Evolutionary conservation across 2,113 vertebrate species (phyloP).

Genomic region (Corythoichthys haematopterus): DNA sequence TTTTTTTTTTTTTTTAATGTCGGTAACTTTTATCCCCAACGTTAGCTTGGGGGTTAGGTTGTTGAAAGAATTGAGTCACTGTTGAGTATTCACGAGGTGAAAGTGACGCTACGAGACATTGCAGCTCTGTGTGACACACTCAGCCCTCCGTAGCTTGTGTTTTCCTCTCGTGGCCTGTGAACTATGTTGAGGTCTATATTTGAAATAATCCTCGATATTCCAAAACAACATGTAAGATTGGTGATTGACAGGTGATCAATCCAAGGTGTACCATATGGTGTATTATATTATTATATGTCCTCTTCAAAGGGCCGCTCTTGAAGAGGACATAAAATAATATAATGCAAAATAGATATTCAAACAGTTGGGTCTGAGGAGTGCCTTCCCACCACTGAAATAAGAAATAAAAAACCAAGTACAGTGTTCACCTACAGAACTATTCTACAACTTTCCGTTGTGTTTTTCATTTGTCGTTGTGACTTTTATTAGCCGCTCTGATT

Average conservation of each 20-base stretch:
- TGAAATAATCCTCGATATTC: no score
- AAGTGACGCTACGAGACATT: constrained; percentile 23
- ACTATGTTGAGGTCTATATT: not conserved
- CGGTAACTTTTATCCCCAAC: not conserved
- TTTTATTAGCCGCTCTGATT: no score
- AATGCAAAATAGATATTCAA: no score
- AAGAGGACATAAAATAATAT: no score
- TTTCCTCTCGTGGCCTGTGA: constrained; percentile 16
- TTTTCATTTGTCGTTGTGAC: no score
- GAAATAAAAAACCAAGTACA: no score
- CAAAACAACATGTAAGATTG: not conserved
- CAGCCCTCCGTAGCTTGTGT: constrained; percentile 25
- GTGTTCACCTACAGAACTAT: no score
- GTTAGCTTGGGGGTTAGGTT: constrained; percentile 11
- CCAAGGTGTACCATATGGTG: not conserved
- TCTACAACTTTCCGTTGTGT: no score
- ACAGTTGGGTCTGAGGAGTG: no score
- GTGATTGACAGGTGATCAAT: not conserved
- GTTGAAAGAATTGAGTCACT: constrained; percentile 22
- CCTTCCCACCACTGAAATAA: no score
- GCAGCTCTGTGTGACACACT: constrained; percentile 32
- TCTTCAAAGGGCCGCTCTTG: no score
- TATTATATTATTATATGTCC: no score
- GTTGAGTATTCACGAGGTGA: constrained; percentile 22
- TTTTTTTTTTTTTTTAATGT: not conserved